Percentiles rank a stretch among this genome's conserved stretches.
These are phyloP conservation scores for Dicentrarchus labrax DNA, from an alignment of 2,113 vertebrate genomes.

Conservation along the genomic window DNA sequence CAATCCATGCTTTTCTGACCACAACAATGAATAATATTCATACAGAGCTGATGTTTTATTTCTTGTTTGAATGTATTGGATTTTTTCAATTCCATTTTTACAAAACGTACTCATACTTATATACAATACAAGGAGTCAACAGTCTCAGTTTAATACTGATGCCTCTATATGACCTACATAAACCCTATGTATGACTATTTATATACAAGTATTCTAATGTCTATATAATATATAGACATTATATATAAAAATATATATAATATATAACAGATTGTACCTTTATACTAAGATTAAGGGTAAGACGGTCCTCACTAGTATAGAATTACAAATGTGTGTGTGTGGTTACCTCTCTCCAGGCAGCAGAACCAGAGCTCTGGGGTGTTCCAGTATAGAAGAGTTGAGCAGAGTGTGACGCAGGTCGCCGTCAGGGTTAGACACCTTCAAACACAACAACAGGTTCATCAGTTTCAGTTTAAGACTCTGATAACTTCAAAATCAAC, in stretches of 20 bases:
- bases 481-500: not conserved
- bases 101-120: no score
- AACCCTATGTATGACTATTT: no score
- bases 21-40: not conserved
- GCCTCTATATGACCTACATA: no score
- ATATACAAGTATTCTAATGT: no score
- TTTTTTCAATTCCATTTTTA: no score
- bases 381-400: slow-evolving; percentile 93
- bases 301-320: not conserved
- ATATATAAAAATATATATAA: no score
- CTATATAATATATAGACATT: no score
- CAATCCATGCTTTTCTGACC: not conserved
- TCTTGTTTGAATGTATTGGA: not conserved
- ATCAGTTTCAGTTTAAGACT: not conserved
- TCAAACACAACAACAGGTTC: slow-evolving; percentile 1
- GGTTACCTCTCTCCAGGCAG: slow-evolving; percentile 91
- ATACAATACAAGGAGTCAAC: no score
- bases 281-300: not conserved
- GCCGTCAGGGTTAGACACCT: slow-evolving; percentile 96
- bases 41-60: not conserved
- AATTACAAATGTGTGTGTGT: not conserved
- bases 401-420: slow-evolving; percentile 92
- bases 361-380: slow-evolving; percentile 92
- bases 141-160: no score
- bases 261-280: not conserved